Evolutionary conservation across 2,888 invertebrate species (phyloP).

Genomic region (Pterostichus niger): DNA sequence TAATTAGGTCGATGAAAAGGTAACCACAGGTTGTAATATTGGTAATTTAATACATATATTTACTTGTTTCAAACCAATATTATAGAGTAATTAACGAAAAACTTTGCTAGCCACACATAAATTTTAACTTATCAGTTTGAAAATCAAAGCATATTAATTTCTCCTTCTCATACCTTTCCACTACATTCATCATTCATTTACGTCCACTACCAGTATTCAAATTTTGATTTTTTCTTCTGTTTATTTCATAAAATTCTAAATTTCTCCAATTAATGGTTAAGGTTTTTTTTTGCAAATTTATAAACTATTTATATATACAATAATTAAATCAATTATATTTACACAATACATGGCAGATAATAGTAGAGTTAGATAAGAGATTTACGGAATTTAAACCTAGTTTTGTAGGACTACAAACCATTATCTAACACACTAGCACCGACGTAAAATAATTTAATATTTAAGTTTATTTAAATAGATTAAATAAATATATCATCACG

Average conservation of each 20-base stretch:
- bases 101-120: slow-evolving; percentile 33
- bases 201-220: slow-evolving; percentile 44
- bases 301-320: too few species aligned
- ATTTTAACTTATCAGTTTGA: slow-evolving; percentile 32
- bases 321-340: too few species aligned
- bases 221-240: not conserved
- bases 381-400: too few species aligned
- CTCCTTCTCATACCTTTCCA: slow-evolving; percentile 16
- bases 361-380: not conserved
- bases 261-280: not conserved
- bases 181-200: slow-evolving; percentile 23
- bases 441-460: too few species aligned
- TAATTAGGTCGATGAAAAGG: slow-evolving; percentile 65
- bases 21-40: slow-evolving; percentile 60
- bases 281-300: too few species aligned
- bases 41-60: slow-evolving; percentile 63
- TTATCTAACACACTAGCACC: too few species aligned
- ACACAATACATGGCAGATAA: not conserved
- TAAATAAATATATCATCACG: too few species aligned
- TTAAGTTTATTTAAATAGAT: too few species aligned
- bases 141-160: slow-evolving; percentile 42
- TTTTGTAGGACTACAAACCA: too few species aligned
- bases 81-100: slow-evolving; percentile 52
- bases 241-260: not conserved
- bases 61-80: slow-evolving; percentile 44